Percentiles rank a stretch among this genome's conserved stretches.
These are phyloP conservation scores for Drosophila tsacasi DNA, from an alignment of 1,140 invertebrate species.

Conservation along the genomic window DNA sequence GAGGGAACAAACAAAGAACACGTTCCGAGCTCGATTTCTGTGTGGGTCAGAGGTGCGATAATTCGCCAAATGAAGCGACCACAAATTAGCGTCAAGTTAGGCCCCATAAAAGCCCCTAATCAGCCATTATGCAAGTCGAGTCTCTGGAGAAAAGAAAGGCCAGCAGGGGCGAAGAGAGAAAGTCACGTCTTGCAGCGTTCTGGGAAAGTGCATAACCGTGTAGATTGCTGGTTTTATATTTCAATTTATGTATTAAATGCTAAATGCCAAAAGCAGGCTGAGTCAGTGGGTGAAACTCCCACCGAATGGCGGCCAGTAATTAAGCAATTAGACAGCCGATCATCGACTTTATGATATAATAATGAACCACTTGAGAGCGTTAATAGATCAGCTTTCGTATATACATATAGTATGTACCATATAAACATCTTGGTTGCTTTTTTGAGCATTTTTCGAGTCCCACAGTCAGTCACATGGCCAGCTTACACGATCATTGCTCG, in stretches of 20 bases:
- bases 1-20: conserved; percentile 30
- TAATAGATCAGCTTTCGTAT: conserved; percentile 18
- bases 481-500: conserved; percentile 65
- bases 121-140: conserved; percentile 39
- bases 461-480: conserved; percentile 66
- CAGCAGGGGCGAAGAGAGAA: no score
- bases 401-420: neutral
- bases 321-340: conserved; percentile 44
- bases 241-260: neutral
- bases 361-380: conserved; percentile 8
- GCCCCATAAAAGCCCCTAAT: conserved; percentile 26
- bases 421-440: neutral
- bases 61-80: conserved; percentile 43
- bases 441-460: conserved; percentile 12
- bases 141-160: neutral
- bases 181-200: conserved; percentile 25
- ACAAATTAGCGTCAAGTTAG: conserved; percentile 52
- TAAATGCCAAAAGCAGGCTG: neutral
- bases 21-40: conserved; percentile 25
- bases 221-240: neutral
- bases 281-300: conserved; percentile 30
- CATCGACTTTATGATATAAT: conserved; percentile 33
- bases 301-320: conserved; percentile 24
- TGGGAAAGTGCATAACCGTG: neutral
- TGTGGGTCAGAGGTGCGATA: conserved; percentile 51